Evolutionary conservation across 2,113 vertebrate genomes (phyloP), one percentile per base, ranked within the genome.

Genomic region (Acrocephalus arundinaceus): DNA sequence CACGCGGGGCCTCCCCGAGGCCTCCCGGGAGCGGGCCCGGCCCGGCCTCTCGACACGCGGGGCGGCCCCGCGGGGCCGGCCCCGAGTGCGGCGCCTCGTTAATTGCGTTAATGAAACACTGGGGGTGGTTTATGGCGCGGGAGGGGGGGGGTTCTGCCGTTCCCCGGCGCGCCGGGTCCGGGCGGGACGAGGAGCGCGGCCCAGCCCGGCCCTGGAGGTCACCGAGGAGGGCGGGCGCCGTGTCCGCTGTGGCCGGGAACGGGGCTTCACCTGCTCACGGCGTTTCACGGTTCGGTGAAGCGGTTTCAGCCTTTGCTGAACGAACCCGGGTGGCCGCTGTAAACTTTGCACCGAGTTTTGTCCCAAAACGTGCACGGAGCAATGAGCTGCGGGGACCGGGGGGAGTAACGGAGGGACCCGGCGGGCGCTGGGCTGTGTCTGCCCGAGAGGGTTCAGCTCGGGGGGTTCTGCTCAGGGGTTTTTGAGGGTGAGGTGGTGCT

Each of bases 231-330:
- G 85, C 75, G 85, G 85, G 75, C 85, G 58, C 67, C 49, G 58
- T 43, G 85, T 88, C 85, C 75, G 65, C 85, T 48, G 55, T 11
- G 85, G 74, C 46, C 51, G 6, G 8, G 13, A 18, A 23, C 3
- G 22, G 35, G 3, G 21, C 19, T 46, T 45, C 46, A 0, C 10
- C 3, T 1, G 0, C 46, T 74, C 3, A 0, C 9, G 5, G 51
- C 35, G 5, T 49, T 61, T 27, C 22, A 7, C 0, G 22, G 1
- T 9, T 59, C 4, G 19, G 22, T 1, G 39, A 2, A 59, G 51
- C 33, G 1, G 6, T 23, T 51, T 6, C 3, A 6, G 63, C 9
- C 0, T 30, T 67, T 12, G 30, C 49, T 0, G 7, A 23, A 18
- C 23, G 9, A 51, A 10, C 3, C 5, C 31, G 0, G 28, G 24